Percentiles rank a stretch among this genome's conserved stretches.
Conservation (phyloP, 2,797 vertebrate species). For the Chloroceryle amazona region DNA sequence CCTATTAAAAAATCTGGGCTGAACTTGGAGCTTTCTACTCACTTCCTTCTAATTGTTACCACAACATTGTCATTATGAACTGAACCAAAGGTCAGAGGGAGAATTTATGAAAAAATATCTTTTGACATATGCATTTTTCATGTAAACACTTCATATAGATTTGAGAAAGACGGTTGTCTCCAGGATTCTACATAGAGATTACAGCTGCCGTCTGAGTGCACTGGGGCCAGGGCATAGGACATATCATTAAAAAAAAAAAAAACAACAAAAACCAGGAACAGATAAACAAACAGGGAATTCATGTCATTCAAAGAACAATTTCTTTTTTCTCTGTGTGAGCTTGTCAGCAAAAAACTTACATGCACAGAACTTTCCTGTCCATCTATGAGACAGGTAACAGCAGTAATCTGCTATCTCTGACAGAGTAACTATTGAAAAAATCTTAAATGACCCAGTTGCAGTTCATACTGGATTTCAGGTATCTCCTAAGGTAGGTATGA, state of each 20-base stretch:
- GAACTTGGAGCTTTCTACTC: neutral
- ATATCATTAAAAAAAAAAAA: neutral
- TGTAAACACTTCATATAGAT: neutral
- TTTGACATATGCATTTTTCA: neutral
- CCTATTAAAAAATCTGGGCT: neutral
- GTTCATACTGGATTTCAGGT: neutral
- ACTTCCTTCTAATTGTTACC: neutral
- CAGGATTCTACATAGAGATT: neutral
- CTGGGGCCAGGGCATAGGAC: neutral
- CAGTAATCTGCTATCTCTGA: neutral
- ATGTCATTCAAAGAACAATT: conserved; percentile 23
- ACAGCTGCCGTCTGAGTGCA: neutral
- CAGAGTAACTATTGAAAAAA: conserved; percentile 8
- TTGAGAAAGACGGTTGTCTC: neutral
- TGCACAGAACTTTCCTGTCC: neutral
- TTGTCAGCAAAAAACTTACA: neutral
- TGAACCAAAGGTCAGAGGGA: neutral
- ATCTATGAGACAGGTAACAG: neutral
- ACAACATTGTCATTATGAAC: neutral
- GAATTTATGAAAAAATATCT: neutral
- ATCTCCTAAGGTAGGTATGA: neutral
- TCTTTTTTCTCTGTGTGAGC: neutral
- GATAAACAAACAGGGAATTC: conserved; percentile 26
- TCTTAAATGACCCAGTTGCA: neutral
- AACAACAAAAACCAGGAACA: neutral